Evolutionary conservation across 1,140 invertebrate genomes (phyloP).

Genomic region (Agrilus planipennis): DNA sequence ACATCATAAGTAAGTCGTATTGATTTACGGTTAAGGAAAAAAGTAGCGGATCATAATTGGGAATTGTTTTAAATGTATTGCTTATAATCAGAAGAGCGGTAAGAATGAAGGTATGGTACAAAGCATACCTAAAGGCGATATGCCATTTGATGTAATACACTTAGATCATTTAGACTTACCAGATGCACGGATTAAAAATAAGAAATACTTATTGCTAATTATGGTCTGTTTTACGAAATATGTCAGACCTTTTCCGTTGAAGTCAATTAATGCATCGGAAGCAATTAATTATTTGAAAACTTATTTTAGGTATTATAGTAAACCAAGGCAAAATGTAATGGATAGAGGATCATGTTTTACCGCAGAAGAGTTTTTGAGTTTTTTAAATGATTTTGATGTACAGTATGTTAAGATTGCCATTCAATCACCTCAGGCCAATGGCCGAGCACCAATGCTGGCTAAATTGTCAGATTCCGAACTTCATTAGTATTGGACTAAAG

Average conservation of each 20-base stretch:
- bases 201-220: slow-evolving; percentile 18
- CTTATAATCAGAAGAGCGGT: slow-evolving; percentile 16
- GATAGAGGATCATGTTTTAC: slow-evolving; percentile 24
- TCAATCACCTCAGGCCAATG: slow-evolving; percentile 24
- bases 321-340: slow-evolving; percentile 10
- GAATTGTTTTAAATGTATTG: slow-evolving; percentile 25
- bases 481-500: slow-evolving; percentile 24
- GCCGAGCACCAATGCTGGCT: slow-evolving; percentile 19
- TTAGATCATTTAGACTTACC: slow-evolving; percentile 25
- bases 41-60: slow-evolving; percentile 14
- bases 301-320: slow-evolving; percentile 14
- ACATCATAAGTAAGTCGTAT: slow-evolving; percentile 16
- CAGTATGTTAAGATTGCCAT: slow-evolving; percentile 21
- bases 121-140: slow-evolving; percentile 20
- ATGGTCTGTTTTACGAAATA: slow-evolving; percentile 23
- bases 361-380: slow-evolving; percentile 19
- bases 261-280: slow-evolving; percentile 9
- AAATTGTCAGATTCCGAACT: slow-evolving; percentile 21
- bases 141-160: slow-evolving; percentile 23
- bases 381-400: slow-evolving; percentile 24
- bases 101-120: slow-evolving; percentile 21
- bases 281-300: slow-evolving; percentile 12
- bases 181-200: slow-evolving; percentile 5
- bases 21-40: slow-evolving; percentile 24
- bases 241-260: slow-evolving; percentile 13